Conservation (phyloP, 2,113 vertebrate genomes). For the Pangasianodon hypophthalmus region DNA sequence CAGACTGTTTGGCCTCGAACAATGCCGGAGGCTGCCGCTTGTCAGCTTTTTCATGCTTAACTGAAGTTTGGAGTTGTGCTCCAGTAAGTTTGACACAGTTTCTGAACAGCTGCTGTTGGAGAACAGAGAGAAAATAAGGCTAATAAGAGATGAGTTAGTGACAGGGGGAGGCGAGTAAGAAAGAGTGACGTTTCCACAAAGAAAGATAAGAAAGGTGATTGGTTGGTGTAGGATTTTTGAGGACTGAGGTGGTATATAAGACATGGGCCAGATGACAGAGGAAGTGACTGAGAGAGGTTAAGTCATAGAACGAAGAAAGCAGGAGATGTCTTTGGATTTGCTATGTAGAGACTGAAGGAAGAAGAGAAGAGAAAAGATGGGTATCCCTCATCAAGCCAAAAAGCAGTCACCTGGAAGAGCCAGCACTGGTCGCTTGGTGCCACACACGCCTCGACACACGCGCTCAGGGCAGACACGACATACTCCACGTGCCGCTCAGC, state of each 20-base stretch:
- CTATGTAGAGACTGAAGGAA: conserved; percentile 50
- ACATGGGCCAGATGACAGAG: conserved; percentile 59
- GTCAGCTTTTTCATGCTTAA: not conserved
- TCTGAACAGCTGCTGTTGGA: conserved; percentile 5
- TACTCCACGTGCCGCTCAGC: conserved; percentile 48
- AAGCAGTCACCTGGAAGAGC: conserved; percentile 61
- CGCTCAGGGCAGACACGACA: conserved; percentile 43
- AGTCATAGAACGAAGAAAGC: conserved; percentile 59
- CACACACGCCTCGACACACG: conserved; percentile 51
- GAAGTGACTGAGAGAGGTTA: conserved; percentile 42
- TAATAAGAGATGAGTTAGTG: conserved; percentile 42
- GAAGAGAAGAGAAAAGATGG: conserved; percentile 60
- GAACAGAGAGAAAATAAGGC: conserved; percentile 37
- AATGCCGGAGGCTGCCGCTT: not conserved
- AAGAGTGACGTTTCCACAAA: conserved; percentile 29
- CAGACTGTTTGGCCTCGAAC: not conserved
- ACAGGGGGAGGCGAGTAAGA: conserved; percentile 33
- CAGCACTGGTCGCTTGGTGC: conserved; percentile 54
- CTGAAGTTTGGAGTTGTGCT: conserved; percentile 1
- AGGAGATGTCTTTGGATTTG: conserved; percentile 34
- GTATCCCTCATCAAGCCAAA: conserved; percentile 68
- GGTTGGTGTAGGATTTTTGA: conserved; percentile 68
- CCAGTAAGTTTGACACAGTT: conserved; percentile 53
- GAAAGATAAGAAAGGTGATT: conserved; percentile 63
- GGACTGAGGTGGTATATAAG: conserved; percentile 69